phyloP scores from a whole-genome alignment of 1,140 invertebrate genomes.

The Samia ricini region DNA sequence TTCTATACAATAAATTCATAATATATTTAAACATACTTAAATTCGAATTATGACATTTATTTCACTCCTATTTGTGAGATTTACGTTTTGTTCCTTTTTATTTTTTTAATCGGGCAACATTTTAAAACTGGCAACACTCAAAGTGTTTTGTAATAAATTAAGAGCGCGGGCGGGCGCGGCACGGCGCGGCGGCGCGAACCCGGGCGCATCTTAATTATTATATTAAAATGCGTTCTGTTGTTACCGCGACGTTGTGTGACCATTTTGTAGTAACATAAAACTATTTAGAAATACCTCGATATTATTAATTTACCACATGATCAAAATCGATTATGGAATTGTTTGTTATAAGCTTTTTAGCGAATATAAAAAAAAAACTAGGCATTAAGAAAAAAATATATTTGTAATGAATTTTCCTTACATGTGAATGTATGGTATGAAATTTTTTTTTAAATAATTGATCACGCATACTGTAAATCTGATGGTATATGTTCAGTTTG shows the following conservation, averaged over 20 bases:
- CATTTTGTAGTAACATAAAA: conserved; percentile 4
- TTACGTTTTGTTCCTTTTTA: conserved; percentile 10
- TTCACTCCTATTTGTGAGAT: conserved; percentile 11
- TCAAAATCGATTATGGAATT: neutral
- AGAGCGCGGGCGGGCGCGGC: neutral
- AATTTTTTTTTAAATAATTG: no score
- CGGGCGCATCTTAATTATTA: conserved; percentile 42
- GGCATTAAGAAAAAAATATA: no score
- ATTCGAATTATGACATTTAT: conserved; percentile 7
- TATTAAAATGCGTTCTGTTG: conserved; percentile 37
- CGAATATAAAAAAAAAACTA: no score
- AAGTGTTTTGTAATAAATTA: conserved; percentile 10
- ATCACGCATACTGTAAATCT: no score
- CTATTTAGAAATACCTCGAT: conserved; percentile 5
- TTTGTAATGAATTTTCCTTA: no score
- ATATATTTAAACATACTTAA: neutral
- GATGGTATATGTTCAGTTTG: no score
- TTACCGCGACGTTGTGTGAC: conserved; percentile 16
- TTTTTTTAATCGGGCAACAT: conserved; percentile 28
- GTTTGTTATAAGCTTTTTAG: no score
- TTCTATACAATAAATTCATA: neutral
- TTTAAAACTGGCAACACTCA: conserved; percentile 23
- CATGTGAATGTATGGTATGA: no score
- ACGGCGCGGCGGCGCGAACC: conserved; percentile 24
- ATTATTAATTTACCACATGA: neutral